phyloP scores from a whole-genome alignment of 2,888 invertebrate species.

The Elysia crispata region DNA sequence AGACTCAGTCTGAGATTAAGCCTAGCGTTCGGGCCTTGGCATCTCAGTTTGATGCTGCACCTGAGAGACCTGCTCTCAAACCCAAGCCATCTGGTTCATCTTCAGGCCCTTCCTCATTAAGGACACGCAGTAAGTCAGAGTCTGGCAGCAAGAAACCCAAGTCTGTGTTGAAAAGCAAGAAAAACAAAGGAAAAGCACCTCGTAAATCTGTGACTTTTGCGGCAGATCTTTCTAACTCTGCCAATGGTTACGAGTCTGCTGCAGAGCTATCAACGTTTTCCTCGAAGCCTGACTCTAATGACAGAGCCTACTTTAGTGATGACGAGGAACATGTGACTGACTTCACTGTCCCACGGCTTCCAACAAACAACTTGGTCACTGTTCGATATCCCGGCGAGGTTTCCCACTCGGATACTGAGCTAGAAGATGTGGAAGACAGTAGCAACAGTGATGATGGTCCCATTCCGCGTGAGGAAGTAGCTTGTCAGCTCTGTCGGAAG shows the following conservation, averaged over 20 bases:
- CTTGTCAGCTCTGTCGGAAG: slow-evolving; percentile 92
- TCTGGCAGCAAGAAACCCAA: slow-evolving; percentile 66
- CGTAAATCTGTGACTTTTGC: slow-evolving; percentile 94
- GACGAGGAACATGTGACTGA: slow-evolving; percentile 56
- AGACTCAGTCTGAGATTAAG: slow-evolving; percentile 5
- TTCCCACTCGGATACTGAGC: slow-evolving; percentile 54
- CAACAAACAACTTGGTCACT: too few relatives aligned
- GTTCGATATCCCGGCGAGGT: neutral
- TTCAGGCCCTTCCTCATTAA: neutral
- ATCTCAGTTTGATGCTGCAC: slow-evolving; percentile 63
- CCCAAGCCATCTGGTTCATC: slow-evolving; percentile 20
- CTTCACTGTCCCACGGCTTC: slow-evolving; percentile 25
- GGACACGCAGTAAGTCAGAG: slow-evolving; percentile 70
- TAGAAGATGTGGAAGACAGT: slow-evolving; percentile 64
- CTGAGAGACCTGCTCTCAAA: slow-evolving; percentile 38
- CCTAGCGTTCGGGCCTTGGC: slow-evolving; percentile 67
- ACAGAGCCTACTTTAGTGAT: slow-evolving; percentile 59
- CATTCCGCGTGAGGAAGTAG: slow-evolving; percentile 80
- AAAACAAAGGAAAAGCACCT: slow-evolving; percentile 55
- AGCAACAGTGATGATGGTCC: slow-evolving; percentile 64
- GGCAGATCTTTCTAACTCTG: slow-evolving; percentile 94
- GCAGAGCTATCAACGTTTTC: slow-evolving; percentile 50
- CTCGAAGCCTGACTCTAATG: slow-evolving; percentile 32
- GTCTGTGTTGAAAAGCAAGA: slow-evolving; percentile 68
- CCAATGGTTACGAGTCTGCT: slow-evolving; percentile 79